Conservation (phyloP, 2,888 invertebrate genomes). For the Micoletzkya japonica region DNA sequence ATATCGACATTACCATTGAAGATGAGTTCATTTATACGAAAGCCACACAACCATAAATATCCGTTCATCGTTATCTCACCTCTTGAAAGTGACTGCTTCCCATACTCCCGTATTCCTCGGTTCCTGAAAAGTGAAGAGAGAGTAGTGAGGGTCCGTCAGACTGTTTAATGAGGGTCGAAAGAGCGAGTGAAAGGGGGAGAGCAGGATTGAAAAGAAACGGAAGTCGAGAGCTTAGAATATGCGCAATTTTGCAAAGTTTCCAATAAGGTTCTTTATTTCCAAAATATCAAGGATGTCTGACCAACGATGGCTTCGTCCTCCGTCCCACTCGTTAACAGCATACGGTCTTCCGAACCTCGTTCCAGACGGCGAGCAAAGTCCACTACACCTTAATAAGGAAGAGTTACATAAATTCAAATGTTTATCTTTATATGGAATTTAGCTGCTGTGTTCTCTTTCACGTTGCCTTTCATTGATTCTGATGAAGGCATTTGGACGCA, state of each 20-base stretch:
- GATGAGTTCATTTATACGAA: no score
- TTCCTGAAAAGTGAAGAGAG: slow-evolving; percentile 29
- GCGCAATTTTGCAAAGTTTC: no score
- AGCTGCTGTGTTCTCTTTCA: no score
- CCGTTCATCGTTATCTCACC: background rate
- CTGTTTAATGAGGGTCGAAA: no score
- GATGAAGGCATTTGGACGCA: no score
- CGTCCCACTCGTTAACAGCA: background rate
- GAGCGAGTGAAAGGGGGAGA: no score
- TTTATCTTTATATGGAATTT: no score
- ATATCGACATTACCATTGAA: no score
- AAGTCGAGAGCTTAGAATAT: no score
- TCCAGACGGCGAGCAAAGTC: slow-evolving; percentile 27
- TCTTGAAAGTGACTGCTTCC: slow-evolving; percentile 20
- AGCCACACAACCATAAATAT: background rate
- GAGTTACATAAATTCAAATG: background rate
- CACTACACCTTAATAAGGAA: slow-evolving; percentile 10
- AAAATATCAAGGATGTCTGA: background rate
- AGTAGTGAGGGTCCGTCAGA: background rate
- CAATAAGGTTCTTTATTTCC: no score
- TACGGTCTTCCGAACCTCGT: slow-evolving; percentile 6
- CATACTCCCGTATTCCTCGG: slow-evolving; percentile 48
- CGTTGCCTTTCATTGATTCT: no score
- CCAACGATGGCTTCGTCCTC: slow-evolving; percentile 25
- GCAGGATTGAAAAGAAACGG: no score